Conservation (phyloP, 1,140 invertebrate genomes). For the Conopomorpha cramerella region DNA sequence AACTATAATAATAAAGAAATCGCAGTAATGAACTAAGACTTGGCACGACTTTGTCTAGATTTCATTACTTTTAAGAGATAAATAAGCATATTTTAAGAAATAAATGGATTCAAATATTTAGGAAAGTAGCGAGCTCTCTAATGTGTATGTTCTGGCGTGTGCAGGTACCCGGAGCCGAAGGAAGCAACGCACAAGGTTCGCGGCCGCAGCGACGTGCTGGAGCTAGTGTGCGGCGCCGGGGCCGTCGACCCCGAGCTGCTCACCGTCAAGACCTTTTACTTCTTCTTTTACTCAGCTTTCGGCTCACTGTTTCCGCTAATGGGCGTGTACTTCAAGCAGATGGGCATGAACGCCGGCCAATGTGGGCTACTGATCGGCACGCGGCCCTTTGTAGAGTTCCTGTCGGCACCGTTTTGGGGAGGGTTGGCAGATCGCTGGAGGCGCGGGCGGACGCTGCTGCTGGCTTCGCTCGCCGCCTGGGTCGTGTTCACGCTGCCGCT, state of each 20-base stretch:
- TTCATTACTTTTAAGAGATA: too few species aligned
- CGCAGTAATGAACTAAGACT: not conserved
- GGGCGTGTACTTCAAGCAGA: conserved; percentile 98
- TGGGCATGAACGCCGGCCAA: conserved; percentile 96
- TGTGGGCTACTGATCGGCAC: conserved; percentile 91
- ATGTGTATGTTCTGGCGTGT: conserved; percentile 1
- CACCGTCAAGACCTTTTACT: conserved; percentile 96
- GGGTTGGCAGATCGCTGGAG: conserved; percentile 89
- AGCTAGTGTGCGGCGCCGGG: conserved; percentile 77
- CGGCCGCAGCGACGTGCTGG: conserved; percentile 80
- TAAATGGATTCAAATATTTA: not conserved
- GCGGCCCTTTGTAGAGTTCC: conserved; percentile 95
- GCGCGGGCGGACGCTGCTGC: conserved; percentile 83
- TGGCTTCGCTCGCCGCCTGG: conserved; percentile 93
- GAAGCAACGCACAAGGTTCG: conserved; percentile 88
- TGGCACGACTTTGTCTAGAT: too few species aligned
- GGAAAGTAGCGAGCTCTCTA: not conserved
- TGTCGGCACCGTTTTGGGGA: conserved; percentile 98
- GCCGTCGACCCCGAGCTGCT: conserved; percentile 86
- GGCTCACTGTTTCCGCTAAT: conserved; percentile 97
- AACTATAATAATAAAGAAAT: too few species aligned
- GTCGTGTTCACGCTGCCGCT: conserved; percentile 95
- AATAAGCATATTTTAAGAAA: conserved; percentile 1
- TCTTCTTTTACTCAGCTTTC: conserved; percentile 99
- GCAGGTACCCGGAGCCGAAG: conserved; percentile 77